Percentiles rank a stretch among this genome's conserved stretches.
Conservation (phyloP, 1,140 invertebrate genomes). For the Brachystomella parvula region DNA sequence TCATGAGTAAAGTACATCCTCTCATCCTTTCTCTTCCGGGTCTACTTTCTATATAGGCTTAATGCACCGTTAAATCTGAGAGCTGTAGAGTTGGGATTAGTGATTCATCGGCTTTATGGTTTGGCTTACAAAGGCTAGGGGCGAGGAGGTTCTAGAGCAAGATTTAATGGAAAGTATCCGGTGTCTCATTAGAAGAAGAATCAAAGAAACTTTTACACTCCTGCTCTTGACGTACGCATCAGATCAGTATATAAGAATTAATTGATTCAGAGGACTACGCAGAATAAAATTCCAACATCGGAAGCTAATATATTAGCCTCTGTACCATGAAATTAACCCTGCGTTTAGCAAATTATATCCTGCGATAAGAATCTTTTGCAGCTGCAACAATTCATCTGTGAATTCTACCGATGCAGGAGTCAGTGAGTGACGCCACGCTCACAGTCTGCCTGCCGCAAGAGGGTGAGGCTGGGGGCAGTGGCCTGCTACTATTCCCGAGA, state of each 20-base stretch:
- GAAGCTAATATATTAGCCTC: background rate
- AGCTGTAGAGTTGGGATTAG: background rate
- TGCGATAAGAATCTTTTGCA: too few relatives aligned
- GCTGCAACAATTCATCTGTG: too few relatives aligned
- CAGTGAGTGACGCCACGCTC: too few relatives aligned
- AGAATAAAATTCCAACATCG: background rate
- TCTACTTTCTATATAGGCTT: background rate
- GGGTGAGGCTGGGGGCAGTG: background rate
- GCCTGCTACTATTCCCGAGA: background rate
- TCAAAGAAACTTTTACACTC: background rate
- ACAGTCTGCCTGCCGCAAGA: too few relatives aligned
- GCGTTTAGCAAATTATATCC: too few relatives aligned
- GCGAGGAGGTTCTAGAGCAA: background rate
- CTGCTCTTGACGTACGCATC: background rate
- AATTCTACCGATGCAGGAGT: too few relatives aligned
- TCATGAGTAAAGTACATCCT: conserved; percentile 2
- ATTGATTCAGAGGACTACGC: background rate
- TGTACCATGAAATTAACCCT: too few relatives aligned
- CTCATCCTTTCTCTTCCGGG: background rate
- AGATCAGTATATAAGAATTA: background rate
- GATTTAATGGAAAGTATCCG: background rate
- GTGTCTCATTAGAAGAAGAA: background rate
- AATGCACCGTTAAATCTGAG: background rate
- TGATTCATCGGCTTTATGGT: background rate
- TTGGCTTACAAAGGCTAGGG: background rate